These are phyloP conservation scores for Drosophila tropicalis DNA, from an alignment of 1,140 invertebrate species.

Conservation along the genomic window DNA sequence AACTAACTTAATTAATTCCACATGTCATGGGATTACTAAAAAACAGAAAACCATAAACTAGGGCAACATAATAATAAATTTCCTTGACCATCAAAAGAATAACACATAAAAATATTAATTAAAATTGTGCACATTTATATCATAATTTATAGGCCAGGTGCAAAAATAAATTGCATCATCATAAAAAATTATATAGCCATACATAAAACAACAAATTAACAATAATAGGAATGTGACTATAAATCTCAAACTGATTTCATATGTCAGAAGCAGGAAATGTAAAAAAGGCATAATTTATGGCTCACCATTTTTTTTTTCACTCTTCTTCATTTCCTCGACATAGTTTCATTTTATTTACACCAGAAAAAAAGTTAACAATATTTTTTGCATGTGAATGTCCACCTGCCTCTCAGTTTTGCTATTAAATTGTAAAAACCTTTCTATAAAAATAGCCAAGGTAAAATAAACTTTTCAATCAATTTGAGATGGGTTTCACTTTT, in stretches of 20 bases:
- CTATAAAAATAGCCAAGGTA: conserved; percentile 32
- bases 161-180: conserved; percentile 29
- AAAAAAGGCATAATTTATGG: conserved; percentile 43
- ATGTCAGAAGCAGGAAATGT: conserved; percentile 9
- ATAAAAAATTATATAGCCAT: conserved; percentile 8
- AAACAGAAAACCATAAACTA: neutral
- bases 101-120: conserved; percentile 34
- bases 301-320: neutral
- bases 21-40: neutral
- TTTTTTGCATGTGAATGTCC: neutral
- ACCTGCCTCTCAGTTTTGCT: neutral
- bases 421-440: conserved; percentile 44
- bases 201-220: neutral
- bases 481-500: conserved; percentile 59
- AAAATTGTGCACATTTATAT: conserved; percentile 40
- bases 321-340: neutral
- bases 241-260: conserved; percentile 35
- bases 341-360: neutral
- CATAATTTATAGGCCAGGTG: conserved; percentile 40
- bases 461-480: conserved; percentile 75
- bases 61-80: conserved; percentile 10
- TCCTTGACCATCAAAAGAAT: conserved; percentile 1
- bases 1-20: neutral
- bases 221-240: conserved; percentile 7
- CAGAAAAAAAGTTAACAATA: neutral